These are phyloP conservation scores for Apaloderma vittatum DNA, from an alignment of 2,113 vertebrate species.

Conservation along the genomic window DNA sequence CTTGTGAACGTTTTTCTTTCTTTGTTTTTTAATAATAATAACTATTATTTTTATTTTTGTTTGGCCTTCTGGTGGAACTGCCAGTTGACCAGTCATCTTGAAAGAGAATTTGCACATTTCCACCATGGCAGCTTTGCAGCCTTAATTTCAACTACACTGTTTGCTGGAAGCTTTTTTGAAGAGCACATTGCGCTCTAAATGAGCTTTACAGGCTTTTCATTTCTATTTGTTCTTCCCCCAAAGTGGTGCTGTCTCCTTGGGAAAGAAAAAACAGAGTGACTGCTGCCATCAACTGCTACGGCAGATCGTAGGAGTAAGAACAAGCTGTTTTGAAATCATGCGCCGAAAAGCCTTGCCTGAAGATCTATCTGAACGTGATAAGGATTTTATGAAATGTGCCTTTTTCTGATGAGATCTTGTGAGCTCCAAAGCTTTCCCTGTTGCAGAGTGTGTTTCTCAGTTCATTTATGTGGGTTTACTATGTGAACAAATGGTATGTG, in stretches of 20 bases:
- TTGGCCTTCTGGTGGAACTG: constrained; percentile 75
- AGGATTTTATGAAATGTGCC: constrained; percentile 86
- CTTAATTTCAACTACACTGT: constrained; percentile 78
- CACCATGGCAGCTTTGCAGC: constrained; percentile 87
- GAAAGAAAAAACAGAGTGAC: constrained; percentile 37
- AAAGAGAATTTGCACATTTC: constrained; percentile 91
- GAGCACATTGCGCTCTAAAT: constrained; percentile 78
- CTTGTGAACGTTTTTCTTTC: constrained; percentile 79
- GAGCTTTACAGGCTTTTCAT: constrained; percentile 75
- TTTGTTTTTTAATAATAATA: constrained; percentile 43
- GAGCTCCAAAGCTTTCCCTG: constrained; percentile 82
- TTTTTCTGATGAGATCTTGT: constrained; percentile 84
- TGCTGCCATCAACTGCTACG: constrained; percentile 23
- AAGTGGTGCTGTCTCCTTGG: constrained; percentile 82
- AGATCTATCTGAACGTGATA: constrained; percentile 75
- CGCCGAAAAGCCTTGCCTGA: constrained; percentile 64
- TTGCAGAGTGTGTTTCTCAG: constrained; percentile 74
- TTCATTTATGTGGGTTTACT: constrained; percentile 72
- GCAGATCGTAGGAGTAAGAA: constrained; percentile 53
- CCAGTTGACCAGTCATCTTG: constrained; percentile 77
- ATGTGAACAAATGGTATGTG: constrained; percentile 78
- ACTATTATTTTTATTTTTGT: constrained; percentile 44
- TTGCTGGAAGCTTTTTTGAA: constrained; percentile 80
- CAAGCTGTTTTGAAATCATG: constrained; percentile 34
- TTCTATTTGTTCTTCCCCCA: constrained; percentile 74